Base-by-base conservation (phyloP, 2,888 invertebrate genomes). In the Drosophila tripunctata region DNA sequence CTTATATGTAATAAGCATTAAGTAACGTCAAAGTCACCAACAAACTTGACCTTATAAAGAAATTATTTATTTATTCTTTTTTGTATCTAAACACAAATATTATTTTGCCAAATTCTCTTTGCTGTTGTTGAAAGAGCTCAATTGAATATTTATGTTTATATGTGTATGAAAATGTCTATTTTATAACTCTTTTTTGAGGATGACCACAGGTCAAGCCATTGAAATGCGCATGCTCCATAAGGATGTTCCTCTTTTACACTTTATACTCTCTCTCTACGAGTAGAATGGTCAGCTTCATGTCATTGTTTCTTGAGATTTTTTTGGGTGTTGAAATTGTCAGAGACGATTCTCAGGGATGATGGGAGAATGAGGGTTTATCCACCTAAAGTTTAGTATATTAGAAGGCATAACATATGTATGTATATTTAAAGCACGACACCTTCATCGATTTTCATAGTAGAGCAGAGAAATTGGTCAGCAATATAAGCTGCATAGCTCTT, bases 161-260 rank as follows among this genome's bases (percentile, higher is more conserved):
- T n/a, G n/a, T n/a, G n/a, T n/a, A n/a, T n/a, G n/a, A n/a, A n/a
- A n/a, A n/a, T n/a, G n/a, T n/a, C n/a, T n/a, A n/a, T n/a, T n/a
- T n/a, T n/a, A n/a, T n/a, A n/a, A n/a, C n/a, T n/a, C n/a, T 22
- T 17, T n/a, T 27, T 6, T 17, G 15, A 17, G n/a, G 4, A 10
- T 56, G 56, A 22, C 50, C 56, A 40, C 8, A 8, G 56, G 56
- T 48, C 56, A 48, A 40, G 15, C 14, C 1, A n/a, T 21, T 21
- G 7, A 56, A 56, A 2, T 47, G 50, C 56, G 56, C 56, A 56
- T 48, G 56, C 56, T 56, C 48, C 3, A 22, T 40, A n/a, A 19
- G 24, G 27, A 27, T 6, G 27, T 12, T 50, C 12, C 12, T 6
- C 2, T 10, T 27, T 10, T 15, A 12, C 15, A n/a, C 6, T 4